Conservation (phyloP, 2,797 vertebrate species). For the Crocidura indochinensis region DNA sequence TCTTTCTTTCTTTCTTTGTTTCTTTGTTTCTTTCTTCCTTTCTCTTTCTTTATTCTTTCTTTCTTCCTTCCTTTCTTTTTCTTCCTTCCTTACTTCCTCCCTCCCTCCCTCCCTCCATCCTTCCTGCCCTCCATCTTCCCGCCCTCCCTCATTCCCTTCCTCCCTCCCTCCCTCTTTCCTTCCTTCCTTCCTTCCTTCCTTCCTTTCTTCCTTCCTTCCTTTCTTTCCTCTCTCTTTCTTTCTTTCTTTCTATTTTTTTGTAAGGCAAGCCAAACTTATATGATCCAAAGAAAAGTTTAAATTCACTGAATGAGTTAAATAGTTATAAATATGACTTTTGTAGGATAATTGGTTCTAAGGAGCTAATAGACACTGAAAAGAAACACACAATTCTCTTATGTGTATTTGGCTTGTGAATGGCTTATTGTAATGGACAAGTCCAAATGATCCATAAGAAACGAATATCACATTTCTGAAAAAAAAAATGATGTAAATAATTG, state of each 20-base stretch:
- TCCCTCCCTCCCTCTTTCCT: no score
- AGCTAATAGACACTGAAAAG: slow-evolving; percentile 61
- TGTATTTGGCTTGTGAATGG: no score
- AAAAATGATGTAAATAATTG: slow-evolving; percentile 73
- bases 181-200: no score
- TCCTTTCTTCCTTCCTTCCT: no score
- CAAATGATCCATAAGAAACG: slow-evolving; percentile 61
- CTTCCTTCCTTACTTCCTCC: no score
- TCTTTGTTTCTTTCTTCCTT: fast-evolving
- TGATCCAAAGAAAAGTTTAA: slow-evolving; percentile 73
- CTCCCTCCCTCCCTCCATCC: no score
- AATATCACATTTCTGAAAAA: slow-evolving; percentile 74
- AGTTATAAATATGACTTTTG: slow-evolving; percentile 71
- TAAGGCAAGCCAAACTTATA: slow-evolving; percentile 69
- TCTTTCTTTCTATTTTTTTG: slow-evolving; percentile 48
- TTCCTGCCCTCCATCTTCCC: no score
- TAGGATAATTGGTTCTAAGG: slow-evolving; percentile 77
- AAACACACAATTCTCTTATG: background rate
- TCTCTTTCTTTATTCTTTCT: no score
- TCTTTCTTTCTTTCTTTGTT: no score
- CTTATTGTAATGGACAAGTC: background rate
- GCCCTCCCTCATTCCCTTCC: no score
- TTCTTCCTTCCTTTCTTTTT: no score
- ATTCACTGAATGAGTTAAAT: slow-evolving; percentile 80
- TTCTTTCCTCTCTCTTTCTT: no score